These are phyloP conservation scores for Ptychadena robeensis DNA, from an alignment of 2,797 vertebrate species.

Conservation along the genomic window DNA sequence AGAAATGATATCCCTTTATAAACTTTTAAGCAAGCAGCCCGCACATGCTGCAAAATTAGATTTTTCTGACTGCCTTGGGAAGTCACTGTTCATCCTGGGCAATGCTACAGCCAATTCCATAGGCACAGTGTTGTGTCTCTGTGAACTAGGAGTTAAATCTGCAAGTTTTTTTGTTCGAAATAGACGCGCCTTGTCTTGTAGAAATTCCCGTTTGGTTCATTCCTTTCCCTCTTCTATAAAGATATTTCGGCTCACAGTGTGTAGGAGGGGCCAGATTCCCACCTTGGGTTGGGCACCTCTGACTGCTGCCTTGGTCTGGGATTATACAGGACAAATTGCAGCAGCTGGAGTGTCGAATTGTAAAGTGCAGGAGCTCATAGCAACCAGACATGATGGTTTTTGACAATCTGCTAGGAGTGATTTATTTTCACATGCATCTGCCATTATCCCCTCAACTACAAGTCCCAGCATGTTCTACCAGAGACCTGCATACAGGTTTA, in stretches of 20 bases:
- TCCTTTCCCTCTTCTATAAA: slow-evolving; percentile 8
- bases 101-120: not conserved
- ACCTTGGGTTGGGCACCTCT: not conserved
- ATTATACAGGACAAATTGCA: not conserved
- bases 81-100: accelerated
- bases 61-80: not conserved
- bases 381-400: not conserved
- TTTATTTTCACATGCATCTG: not conserved
- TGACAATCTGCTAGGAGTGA: no score
- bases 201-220: not conserved
- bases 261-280: slow-evolving; percentile 10
- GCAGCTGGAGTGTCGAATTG: not conserved
- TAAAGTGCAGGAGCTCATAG: no score
- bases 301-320: no score
- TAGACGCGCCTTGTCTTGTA: not conserved
- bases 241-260: not conserved
- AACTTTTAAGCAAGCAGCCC: no score
- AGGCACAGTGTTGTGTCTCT: not conserved
- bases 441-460: not conserved
- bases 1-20: no score
- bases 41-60: no score
- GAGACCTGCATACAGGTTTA: no score
- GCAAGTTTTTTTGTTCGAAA: not conserved
- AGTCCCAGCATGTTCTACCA: no score
- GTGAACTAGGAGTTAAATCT: not conserved